phyloP scores from a whole-genome alignment of 2,113 vertebrate genomes.

The Phalacrocorax carbo region DNA sequence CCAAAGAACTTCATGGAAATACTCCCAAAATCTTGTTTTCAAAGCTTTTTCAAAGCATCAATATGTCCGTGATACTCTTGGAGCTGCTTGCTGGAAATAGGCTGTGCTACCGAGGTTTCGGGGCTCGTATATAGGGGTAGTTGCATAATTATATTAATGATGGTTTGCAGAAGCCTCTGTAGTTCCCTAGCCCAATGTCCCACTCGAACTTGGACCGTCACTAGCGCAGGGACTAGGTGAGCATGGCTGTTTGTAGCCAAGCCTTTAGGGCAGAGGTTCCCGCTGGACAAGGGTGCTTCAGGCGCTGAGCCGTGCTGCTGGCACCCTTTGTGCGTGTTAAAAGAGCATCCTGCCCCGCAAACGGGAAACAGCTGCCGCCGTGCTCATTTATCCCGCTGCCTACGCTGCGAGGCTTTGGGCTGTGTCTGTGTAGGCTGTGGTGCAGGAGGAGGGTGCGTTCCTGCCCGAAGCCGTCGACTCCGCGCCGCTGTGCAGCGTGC shows the following conservation, averaged over 20 bases:
- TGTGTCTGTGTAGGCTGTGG: background rate
- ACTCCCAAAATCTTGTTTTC: background rate
- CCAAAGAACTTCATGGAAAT: background rate
- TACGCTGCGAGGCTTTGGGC: background rate
- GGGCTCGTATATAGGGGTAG: background rate
- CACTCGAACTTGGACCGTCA: background rate
- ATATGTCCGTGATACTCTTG: rapidly evolving
- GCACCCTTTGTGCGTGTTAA: background rate
- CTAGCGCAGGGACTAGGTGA: background rate
- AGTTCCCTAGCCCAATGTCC: background rate
- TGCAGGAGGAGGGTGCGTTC: background rate
- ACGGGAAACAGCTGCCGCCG: rapidly evolving
- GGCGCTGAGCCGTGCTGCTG: background rate
- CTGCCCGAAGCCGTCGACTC: background rate
- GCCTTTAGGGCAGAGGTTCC: background rate
- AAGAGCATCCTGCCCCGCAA: background rate
- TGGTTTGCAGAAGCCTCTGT: background rate
- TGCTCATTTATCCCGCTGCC: background rate
- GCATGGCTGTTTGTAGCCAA: background rate
- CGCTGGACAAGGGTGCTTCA: background rate
- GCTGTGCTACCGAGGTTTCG: background rate
- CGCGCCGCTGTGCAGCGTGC: rapidly evolving
- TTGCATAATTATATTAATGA: background rate
- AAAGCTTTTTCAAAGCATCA: background rate
- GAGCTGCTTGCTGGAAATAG: background rate